A percentile compares a stretch with the other conserved stretches of the same genome.
Conservation (phyloP, 2,113 vertebrate species). For the Balaeniceps rex region DNA sequence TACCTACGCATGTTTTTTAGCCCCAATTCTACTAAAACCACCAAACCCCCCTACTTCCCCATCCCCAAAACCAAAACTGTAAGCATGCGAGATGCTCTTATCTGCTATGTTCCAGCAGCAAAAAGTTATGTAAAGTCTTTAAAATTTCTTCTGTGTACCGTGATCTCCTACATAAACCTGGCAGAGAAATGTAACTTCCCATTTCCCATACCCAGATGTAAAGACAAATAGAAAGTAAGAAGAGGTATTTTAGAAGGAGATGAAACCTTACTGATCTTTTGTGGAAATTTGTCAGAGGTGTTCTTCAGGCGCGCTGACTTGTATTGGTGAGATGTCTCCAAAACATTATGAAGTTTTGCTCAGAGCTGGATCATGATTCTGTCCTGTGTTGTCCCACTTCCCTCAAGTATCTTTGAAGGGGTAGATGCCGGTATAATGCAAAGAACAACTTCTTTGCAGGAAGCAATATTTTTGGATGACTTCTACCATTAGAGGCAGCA, state of each 20-base stretch:
- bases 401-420: not conserved
- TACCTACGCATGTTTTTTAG: not conserved
- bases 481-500: not conserved
- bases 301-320: not conserved
- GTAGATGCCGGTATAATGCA: not conserved
- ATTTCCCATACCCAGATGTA: not conserved
- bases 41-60: fast-evolving
- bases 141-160: not conserved
- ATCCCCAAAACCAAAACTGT: not conserved
- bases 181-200: not conserved
- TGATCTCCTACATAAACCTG: not conserved
- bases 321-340: not conserved
- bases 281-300: not conserved
- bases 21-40: not conserved
- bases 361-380: not conserved
- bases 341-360: not conserved
- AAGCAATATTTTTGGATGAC: not conserved
- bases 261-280: not conserved
- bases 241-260: not conserved
- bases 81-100: not conserved
- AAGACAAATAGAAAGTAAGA: not conserved
- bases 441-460: not conserved
- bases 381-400: not conserved
- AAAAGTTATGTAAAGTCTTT: not conserved
- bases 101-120: not conserved